Evolutionary conservation across 1,140 invertebrate genomes (phyloP), one percentile per base, ranked within the genome.

Genomic region (Cydia amplana): DNA sequence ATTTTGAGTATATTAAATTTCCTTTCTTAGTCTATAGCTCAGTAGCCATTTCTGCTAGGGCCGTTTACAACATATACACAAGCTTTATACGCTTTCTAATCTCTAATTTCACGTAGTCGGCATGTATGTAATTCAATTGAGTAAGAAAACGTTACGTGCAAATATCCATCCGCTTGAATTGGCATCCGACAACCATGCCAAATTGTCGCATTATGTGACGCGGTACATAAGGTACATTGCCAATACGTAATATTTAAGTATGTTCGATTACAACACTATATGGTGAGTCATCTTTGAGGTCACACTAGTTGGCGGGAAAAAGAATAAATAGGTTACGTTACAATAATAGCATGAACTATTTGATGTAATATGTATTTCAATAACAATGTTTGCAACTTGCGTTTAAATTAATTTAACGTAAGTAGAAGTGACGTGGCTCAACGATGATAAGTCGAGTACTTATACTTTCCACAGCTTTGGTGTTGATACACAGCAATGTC

Each of bases 81-180:
- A 40, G 65, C 36, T 65, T 70, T 16, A 28, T 70, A 70, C 65
- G 65, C 65, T 70, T 70, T 70, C 65, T 70, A 70, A 70, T 70
- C 65, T 36, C 32, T 70, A 70, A 70, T 70, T 70, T 70, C 36
- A 70, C 23, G 65, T 70, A 70, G 28, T 40, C 65, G 32, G 16
- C 32, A 70, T 70, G 28, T 36, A 70, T 70, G 65, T 70, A 70
- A 70, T 70, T 70, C 65, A 70, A 70, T 70, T 70, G 65, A 70
- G 65, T 70, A 70, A 70, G 65, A 70, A 70, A 70, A 70, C 32
- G 65, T 70, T 70, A 70, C 65, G 65, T 70, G 32, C 65, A 70
- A 70, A 70, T 70, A 70, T 70, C 65, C 65, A 70, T 70, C 65
- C 65, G 65, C 28, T 60, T 70, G n/a, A 70, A 70, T 36, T 32